These are phyloP conservation scores for Diaphora mendica DNA, from an alignment of 2,888 invertebrate genomes.

Conservation along the genomic window DNA sequence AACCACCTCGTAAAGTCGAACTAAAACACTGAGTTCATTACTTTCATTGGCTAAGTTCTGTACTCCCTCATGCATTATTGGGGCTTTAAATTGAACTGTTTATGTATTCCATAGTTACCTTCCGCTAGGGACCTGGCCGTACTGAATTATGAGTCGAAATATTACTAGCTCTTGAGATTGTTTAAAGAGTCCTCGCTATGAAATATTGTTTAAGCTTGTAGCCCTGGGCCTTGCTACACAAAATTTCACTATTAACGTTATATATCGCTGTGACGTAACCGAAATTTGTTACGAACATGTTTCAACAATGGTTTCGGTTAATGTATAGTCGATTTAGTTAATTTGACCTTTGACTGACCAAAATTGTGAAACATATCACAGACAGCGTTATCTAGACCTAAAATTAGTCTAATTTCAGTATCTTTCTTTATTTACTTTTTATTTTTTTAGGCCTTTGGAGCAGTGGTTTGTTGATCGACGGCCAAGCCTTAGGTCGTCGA, in stretches of 20 bases:
- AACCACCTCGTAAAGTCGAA: constrained; percentile 60
- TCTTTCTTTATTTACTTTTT: too few species aligned
- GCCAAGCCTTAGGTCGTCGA: too few species aligned
- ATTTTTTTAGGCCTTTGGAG: too few species aligned
- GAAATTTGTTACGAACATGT: neutral
- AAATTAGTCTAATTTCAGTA: too few species aligned
- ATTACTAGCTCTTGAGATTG: constrained; percentile 42
- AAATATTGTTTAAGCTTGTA: constrained; percentile 26
- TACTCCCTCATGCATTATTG: constrained; percentile 59
- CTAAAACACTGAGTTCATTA: constrained; percentile 63
- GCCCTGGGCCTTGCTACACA: neutral
- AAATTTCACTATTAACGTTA: neutral
- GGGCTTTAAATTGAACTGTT: constrained; percentile 70
- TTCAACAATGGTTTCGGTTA: neutral
- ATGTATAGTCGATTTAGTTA: neutral
- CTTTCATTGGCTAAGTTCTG: constrained; percentile 61
- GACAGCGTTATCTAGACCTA: too few species aligned
- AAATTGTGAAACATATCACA: neutral
- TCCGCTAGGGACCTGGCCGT: constrained; percentile 44
- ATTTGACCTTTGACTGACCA: neutral
- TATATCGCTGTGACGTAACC: neutral
- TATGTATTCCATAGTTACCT: constrained; percentile 63
- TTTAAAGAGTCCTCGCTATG: constrained; percentile 37
- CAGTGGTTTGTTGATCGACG: too few species aligned
- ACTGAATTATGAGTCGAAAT: constrained; percentile 50